Percentiles rank a stretch among this genome's conserved stretches.
phyloP scores from a whole-genome alignment of 2,797 vertebrate species.

The Lacerta bilineata region DNA sequence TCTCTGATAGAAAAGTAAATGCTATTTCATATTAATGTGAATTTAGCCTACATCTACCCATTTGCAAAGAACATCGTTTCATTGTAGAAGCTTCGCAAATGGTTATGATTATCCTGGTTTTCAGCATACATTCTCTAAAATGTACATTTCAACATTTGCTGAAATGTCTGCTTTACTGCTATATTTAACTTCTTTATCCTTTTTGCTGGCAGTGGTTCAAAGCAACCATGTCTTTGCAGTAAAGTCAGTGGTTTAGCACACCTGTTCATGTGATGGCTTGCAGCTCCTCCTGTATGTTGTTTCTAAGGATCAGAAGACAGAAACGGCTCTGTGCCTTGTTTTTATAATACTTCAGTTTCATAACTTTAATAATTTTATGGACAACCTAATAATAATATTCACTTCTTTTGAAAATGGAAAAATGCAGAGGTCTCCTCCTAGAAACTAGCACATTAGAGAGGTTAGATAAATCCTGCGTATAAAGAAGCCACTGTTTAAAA shows the following conservation, averaged over 20 bases:
- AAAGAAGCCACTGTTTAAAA: neutral
- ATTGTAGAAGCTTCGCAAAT: neutral
- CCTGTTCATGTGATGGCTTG: conserved; percentile 83
- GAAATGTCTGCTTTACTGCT: conserved; percentile 58
- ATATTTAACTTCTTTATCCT: conserved; percentile 78
- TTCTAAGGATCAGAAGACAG: conserved; percentile 68
- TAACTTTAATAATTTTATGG: conserved; percentile 19
- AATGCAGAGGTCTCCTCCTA: conserved; percentile 16
- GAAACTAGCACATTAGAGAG: neutral
- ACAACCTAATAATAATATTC: conserved; percentile 19
- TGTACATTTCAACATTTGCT: conserved; percentile 32
- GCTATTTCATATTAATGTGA: neutral
- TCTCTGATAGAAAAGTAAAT: conserved; percentile 27
- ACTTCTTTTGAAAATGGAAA: conserved; percentile 43
- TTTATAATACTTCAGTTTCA: conserved; percentile 51
- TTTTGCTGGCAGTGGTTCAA: conserved; percentile 75
- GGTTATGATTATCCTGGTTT: conserved; percentile 18
- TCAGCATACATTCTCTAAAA: neutral
- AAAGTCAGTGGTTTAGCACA: conserved; percentile 74
- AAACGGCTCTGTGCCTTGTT: conserved; percentile 53
- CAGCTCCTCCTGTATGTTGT: conserved; percentile 69
- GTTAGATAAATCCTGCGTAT: conserved; percentile 6
- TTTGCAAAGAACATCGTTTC: neutral
- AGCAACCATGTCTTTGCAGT: conserved; percentile 61
- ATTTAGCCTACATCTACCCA: neutral